These are phyloP conservation scores for Hypercompe scribonia DNA, from an alignment of 2,888 invertebrate species.

Conservation along the genomic window DNA sequence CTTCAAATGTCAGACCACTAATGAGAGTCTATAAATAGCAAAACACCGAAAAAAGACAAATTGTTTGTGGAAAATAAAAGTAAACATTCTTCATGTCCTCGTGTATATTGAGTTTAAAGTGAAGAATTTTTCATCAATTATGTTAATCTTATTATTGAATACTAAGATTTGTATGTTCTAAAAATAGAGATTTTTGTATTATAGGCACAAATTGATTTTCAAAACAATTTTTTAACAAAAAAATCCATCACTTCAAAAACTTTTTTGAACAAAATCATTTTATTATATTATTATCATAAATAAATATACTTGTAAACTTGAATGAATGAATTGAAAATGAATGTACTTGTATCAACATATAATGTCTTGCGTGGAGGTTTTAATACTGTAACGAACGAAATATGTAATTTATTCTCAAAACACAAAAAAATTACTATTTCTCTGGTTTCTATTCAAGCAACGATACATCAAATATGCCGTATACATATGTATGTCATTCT, in stretches of 20 bases:
- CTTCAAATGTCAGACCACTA: neutral
- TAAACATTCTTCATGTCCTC: neutral
- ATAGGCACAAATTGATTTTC: too few relatives aligned
- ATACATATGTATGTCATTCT: constrained; percentile 18
- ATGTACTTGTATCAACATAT: too few relatives aligned
- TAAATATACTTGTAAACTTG: too few relatives aligned
- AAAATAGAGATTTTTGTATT: too few relatives aligned
- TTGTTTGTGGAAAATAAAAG: neutral
- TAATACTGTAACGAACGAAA: neutral
- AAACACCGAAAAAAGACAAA: neutral
- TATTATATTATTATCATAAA: too few relatives aligned
- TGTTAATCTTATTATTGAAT: too few relatives aligned
- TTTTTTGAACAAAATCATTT: too few relatives aligned
- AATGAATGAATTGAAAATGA: too few relatives aligned
- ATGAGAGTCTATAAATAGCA: neutral
- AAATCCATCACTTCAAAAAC: too few relatives aligned
- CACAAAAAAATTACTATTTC: neutral
- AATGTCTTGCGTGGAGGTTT: neutral
- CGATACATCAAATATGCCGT: constrained; percentile 6
- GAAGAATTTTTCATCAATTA: too few relatives aligned
- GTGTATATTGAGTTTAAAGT: neutral
- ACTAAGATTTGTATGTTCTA: too few relatives aligned
- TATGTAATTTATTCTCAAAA: neutral
- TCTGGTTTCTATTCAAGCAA: neutral
- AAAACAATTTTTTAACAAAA: too few relatives aligned